Evolutionary conservation across 2,797 vertebrate species (phyloP).

Genomic region (Eulemur rubriventer): DNA sequence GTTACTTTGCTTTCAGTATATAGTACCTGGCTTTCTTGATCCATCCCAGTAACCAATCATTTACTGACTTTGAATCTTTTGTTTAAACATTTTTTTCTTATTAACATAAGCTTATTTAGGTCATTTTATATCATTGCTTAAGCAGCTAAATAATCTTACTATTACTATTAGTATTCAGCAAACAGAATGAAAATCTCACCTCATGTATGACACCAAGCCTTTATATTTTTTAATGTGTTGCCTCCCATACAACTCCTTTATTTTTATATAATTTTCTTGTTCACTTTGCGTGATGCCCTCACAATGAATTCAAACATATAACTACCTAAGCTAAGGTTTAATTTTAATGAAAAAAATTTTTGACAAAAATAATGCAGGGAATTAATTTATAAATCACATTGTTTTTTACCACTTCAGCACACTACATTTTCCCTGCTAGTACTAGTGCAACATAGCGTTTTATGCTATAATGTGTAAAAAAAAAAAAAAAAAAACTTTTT

Average conservation of each 20-base stretch:
- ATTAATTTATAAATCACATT: slow-evolving; percentile 28
- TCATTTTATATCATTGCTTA: slow-evolving; percentile 21
- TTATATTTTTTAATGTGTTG: not conserved
- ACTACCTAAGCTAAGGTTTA: slow-evolving; percentile 15
- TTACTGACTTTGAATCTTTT: not conserved
- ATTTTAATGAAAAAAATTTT: slow-evolving; percentile 37
- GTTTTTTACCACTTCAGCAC: not conserved
- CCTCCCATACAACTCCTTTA: not conserved
- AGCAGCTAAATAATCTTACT: not conserved
- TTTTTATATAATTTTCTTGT: not conserved
- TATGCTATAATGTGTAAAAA: not conserved
- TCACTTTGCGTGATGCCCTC: not conserved
- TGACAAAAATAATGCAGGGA: slow-evolving; percentile 4
- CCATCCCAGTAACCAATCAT: not conserved
- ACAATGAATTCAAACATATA: slow-evolving; percentile 42
- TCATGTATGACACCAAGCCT: not conserved
- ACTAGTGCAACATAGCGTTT: not conserved
- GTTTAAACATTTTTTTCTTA: slow-evolving; percentile 8
- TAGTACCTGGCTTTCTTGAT: not conserved
- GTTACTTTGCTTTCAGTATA: not conserved
- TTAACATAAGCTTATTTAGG: not conserved
- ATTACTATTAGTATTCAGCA: not conserved
- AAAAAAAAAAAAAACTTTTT: not conserved
- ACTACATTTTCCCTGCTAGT: not conserved
- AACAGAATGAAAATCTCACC: not conserved